Percentiles rank a stretch among this genome's conserved stretches.
Evolutionary conservation across 2,888 invertebrate species (phyloP).

Genomic region (Agriopis marginaria): DNA sequence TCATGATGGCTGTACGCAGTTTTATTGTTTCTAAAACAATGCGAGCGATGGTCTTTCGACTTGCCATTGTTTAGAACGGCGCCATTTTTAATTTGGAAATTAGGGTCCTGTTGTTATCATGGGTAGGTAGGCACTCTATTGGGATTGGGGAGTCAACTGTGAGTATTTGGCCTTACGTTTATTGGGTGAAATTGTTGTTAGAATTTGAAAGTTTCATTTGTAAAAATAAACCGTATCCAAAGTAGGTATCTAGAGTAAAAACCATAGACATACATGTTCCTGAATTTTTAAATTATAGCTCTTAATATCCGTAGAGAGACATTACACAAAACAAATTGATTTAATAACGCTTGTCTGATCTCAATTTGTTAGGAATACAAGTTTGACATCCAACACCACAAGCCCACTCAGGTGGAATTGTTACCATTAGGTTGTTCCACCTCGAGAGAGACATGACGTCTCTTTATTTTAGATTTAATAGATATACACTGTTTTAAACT

Average conservation of each 20-base stretch:
- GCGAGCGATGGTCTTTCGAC: conserved; percentile 72
- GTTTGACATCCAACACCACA: conserved; percentile 3
- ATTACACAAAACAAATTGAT: background rate
- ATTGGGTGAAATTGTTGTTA: background rate
- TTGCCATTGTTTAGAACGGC: conserved; percentile 70
- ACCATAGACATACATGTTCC: no score
- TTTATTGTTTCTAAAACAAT: conserved; percentile 84
- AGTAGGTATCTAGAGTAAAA: no score
- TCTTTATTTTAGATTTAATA: background rate
- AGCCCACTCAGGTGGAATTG: background rate
- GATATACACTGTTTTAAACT: no score
- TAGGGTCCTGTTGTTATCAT: conserved; percentile 65
- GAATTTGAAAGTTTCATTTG: background rate
- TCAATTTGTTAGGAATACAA: background rate
- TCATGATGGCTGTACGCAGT: conserved; percentile 73
- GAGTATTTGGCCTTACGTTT: conserved; percentile 49
- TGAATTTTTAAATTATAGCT: background rate
- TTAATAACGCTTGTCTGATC: background rate
- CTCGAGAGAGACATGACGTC: background rate
- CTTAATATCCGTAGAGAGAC: background rate
- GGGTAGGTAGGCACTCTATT: conserved; percentile 18
- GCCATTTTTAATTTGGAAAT: conserved; percentile 79
- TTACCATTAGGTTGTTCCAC: background rate
- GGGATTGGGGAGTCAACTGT: conserved; percentile 44
- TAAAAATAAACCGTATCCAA: background rate